These are phyloP conservation scores for Cerceris ruficornis DNA, from an alignment of 2,888 invertebrate genomes.

Conservation along the genomic window DNA sequence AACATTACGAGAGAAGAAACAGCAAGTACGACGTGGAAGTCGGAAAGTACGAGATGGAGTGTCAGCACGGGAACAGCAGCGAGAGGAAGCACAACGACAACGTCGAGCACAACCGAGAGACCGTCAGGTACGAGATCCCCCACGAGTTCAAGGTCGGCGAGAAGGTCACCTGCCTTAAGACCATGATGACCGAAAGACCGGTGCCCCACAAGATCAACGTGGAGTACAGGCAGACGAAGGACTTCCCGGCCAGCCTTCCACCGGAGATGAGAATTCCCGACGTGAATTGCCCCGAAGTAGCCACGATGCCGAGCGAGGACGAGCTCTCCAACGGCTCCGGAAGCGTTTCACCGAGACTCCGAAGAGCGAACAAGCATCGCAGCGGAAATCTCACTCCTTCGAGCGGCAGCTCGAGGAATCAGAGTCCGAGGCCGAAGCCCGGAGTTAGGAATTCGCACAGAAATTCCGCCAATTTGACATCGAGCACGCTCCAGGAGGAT, in stretches of 20 bases:
- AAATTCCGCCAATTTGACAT: constrained; percentile 85
- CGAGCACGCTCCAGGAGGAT: constrained; percentile 90
- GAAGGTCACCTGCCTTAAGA: constrained; percentile 81
- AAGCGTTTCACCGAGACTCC: constrained; percentile 83
- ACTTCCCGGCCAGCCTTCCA: constrained; percentile 79
- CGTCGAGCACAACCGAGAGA: constrained; percentile 67
- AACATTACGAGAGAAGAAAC: constrained; percentile 71
- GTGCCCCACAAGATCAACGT: constrained; percentile 81
- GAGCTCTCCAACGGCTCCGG: constrained; percentile 84
- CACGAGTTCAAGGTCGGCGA: constrained; percentile 82
- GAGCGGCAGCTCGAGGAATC: constrained; percentile 84
- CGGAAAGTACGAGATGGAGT: constrained; percentile 63
- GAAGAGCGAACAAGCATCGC: constrained; percentile 82
- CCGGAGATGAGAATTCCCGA: constrained; percentile 81
- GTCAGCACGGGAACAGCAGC: constrained; percentile 46
- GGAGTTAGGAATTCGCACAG: constrained; percentile 84
- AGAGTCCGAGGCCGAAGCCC: constrained; percentile 85
- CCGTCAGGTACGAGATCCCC: constrained; percentile 71
- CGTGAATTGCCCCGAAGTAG: constrained; percentile 82
- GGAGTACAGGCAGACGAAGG: constrained; percentile 81
- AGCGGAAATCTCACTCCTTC: constrained; percentile 81
- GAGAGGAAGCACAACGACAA: constrained; percentile 58
- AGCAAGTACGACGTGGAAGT: constrained; percentile 74
- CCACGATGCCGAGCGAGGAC: constrained; percentile 82
- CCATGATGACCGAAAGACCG: constrained; percentile 80